These are phyloP conservation scores for Naja naja DNA, from an alignment of 2,113 vertebrate genomes.

Conservation along the genomic window DNA sequence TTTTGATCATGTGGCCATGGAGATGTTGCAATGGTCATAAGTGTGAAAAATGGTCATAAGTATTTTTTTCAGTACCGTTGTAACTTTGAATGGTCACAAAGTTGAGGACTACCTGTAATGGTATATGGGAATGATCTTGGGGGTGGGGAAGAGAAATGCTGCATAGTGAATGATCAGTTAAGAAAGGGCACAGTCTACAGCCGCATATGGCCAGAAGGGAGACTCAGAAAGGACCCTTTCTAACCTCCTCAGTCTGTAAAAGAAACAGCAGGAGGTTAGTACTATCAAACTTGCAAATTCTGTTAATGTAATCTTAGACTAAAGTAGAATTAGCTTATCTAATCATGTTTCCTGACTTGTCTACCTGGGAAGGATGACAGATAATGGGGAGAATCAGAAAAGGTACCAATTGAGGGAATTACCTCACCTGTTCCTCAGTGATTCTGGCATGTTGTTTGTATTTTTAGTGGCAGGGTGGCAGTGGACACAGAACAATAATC, in stretches of 20 bases:
- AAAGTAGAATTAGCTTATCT: not conserved
- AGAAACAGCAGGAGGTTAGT: not conserved
- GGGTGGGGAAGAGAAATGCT: not conserved
- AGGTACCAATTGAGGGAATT: not conserved
- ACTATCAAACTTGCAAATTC: not conserved
- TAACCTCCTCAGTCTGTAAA: not conserved
- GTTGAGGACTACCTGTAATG: not conserved
- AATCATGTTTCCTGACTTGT: not conserved
- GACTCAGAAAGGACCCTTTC: not conserved
- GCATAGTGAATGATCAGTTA: not conserved
- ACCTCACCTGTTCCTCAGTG: not conserved
- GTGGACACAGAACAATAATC: not conserved
- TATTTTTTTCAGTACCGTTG: too few relatives aligned
- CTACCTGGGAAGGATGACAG: not conserved
- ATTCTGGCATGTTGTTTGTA: not conserved
- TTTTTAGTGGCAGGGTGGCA: not conserved
- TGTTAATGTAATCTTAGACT: not conserved
- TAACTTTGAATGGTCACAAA: too few relatives aligned
- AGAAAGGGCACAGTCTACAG: not conserved
- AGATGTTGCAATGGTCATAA: too few relatives aligned
- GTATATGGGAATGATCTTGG: not conserved
- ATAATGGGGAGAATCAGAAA: not conserved
- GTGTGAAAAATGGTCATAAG: too few relatives aligned
- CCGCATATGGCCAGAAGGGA: not conserved
- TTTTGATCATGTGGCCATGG: too few relatives aligned